phyloP scores from a whole-genome alignment of 1,140 invertebrate species.

The Ditylenchus dipsaci region DNA sequence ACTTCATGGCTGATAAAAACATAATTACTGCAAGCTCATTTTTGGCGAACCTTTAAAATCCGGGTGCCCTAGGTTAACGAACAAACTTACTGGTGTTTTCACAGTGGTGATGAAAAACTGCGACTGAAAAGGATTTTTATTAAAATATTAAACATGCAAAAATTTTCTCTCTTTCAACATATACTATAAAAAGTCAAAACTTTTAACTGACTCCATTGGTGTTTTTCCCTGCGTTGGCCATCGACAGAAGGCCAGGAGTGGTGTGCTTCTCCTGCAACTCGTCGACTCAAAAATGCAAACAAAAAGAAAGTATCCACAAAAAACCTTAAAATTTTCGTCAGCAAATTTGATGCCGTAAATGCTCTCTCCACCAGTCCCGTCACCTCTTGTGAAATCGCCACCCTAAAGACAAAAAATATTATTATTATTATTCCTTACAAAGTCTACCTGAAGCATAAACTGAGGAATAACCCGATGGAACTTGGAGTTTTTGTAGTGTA shows the following conservation, averaged over 20 bases:
- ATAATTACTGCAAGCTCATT: too few relatives aligned
- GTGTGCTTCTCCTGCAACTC: constrained; percentile 80
- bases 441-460: constrained; percentile 60
- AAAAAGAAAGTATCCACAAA: too few relatives aligned
- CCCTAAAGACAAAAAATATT: constrained; percentile 49
- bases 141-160: constrained; percentile 68
- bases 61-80: too few relatives aligned
- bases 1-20: too few relatives aligned
- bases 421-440: neutral
- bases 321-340: constrained; percentile 93
- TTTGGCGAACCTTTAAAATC: too few relatives aligned
- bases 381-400: constrained; percentile 64
- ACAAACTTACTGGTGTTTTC: constrained; percentile 65
- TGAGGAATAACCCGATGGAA: constrained; percentile 64
- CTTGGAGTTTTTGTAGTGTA: constrained; percentile 52
- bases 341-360: constrained; percentile 76
- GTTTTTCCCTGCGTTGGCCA: constrained; percentile 68
- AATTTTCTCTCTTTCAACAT: too few relatives aligned
- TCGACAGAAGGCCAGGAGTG: constrained; percentile 75
- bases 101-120: constrained; percentile 93
- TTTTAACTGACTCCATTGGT: constrained; percentile 76
- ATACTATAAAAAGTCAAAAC: neutral
- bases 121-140: constrained; percentile 87
- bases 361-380: constrained; percentile 90
- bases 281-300: constrained; percentile 76